Evolutionary conservation across 2,113 vertebrate genomes (phyloP), one percentile per base, ranked within the genome.

Genomic region (Turdus rufiventris): DNA sequence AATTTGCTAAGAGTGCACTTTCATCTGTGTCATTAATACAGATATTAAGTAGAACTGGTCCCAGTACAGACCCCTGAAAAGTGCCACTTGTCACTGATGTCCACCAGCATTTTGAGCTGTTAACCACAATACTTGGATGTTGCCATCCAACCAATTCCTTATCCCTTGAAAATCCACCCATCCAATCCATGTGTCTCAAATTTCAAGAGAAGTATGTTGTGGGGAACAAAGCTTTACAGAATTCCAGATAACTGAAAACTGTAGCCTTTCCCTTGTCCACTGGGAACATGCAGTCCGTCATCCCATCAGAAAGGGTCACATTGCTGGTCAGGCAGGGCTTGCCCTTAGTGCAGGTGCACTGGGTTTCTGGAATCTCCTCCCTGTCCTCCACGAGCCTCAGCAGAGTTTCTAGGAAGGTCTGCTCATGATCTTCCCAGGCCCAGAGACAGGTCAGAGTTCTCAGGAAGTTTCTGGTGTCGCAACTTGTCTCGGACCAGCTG

Each of bases 91-190:
- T n/a, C 40, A 40, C 38, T 70, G 38, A 53, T n/a, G 18, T 38
- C 12, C 28, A 54, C 29, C 6, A 21, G 28, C 4, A 3, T 9
- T 38, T 28, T 54, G 40, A 29, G 19, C 12, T 38, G 34, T 38
- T 70, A 23, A 23, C 28, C 18, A 38, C 15, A 38, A 15, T 1
- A 3, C n/a, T 29, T 0, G 0, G 40, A n/a, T 86, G 15, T 28
- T 47, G 38, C 18, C 8, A 1, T 47, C 15, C 54, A 18, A 8
- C 18, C 8, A 28, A 33, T 6, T 51, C 28, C 10, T 51, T 33
- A 28, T 23, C 26, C 33, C 10, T 12, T 5, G 3, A 38, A 19
- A 9, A 43, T 45, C 45, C 45, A 45, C 20, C 45, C 36, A 43
- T 14, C 9, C 24, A 45, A 18, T 10, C 18, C 6, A 10, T 5